Evolutionary conservation across 2,888 invertebrate genomes (phyloP).

Genomic region (Cryptus armator): DNA sequence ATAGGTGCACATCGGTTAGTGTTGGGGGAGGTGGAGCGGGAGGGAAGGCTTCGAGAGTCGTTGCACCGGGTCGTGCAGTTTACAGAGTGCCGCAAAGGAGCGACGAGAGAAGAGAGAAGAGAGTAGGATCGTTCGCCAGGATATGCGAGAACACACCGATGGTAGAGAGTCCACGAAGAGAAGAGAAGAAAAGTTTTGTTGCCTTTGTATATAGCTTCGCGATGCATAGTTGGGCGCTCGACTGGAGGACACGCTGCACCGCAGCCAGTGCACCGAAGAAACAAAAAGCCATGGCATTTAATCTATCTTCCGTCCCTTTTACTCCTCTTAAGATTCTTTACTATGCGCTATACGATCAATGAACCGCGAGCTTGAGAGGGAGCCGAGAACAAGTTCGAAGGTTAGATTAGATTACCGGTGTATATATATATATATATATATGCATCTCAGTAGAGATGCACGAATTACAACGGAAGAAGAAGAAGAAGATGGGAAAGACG

Average conservation of each 20-base stretch:
- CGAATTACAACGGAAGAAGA: not conserved
- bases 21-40: slow-evolving; percentile 57
- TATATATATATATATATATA: not conserved
- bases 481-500: not conserved
- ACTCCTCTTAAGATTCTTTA: slow-evolving; percentile 4
- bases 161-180: not conserved
- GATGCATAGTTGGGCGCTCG: not conserved
- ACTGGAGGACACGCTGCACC: slow-evolving; percentile 43
- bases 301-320: slow-evolving; percentile 28
- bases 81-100: slow-evolving; percentile 27
- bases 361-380: slow-evolving; percentile 40
- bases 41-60: slow-evolving; percentile 49
- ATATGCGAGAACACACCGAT: not conserved
- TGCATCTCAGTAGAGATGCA: not conserved
- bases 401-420: slow-evolving; percentile 44
- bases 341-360: slow-evolving; percentile 16
- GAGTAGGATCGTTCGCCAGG: slow-evolving; percentile 16
- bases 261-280: slow-evolving; percentile 16
- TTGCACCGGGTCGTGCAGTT: slow-evolving; percentile 46
- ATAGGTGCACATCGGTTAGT: slow-evolving; percentile 1
- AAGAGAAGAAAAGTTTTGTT: slow-evolving; percentile 12
- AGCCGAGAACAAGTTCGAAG: slow-evolving; percentile 44
- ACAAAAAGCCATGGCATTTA: slow-evolving; percentile 37
- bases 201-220: not conserved
- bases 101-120: slow-evolving; percentile 31